A percentile compares a stretch with the other conserved stretches of the same genome.
These are phyloP conservation scores for Myathropa florea DNA, from an alignment of 2,888 invertebrate genomes.

Conservation along the genomic window DNA sequence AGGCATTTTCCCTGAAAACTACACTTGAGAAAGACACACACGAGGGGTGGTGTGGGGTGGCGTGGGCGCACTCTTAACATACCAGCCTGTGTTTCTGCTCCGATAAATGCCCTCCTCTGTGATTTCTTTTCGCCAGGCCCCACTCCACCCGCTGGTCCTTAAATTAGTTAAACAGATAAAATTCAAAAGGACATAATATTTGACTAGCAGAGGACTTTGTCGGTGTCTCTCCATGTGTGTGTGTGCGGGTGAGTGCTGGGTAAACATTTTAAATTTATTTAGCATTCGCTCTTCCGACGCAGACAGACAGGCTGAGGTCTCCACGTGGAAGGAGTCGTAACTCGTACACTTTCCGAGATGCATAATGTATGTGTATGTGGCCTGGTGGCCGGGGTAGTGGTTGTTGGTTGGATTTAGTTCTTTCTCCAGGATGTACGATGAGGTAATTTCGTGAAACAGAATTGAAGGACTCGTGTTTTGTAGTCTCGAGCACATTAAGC, in stretches of 20 bases:
- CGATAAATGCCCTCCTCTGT: neutral
- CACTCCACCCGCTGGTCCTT: conserved; percentile 49
- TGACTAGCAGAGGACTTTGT: conserved; percentile 44
- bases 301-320: neutral
- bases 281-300: conserved; percentile 41
- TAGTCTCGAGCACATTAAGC: conserved; percentile 45
- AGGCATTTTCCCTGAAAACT: neutral
- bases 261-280: conserved; percentile 68
- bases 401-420: conserved; percentile 1
- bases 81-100: conserved; percentile 14
- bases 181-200: conserved; percentile 67
- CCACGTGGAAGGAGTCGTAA: conserved; percentile 21
- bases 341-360: conserved; percentile 24
- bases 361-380: conserved; percentile 45
- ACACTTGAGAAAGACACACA: neutral
- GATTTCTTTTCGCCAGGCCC: neutral
- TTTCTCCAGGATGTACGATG: neutral
- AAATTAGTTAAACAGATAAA: conserved; percentile 66
- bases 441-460: conserved; percentile 57
- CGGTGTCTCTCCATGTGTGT: neutral
- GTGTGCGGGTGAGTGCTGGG: conserved; percentile 37
- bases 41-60: neutral
- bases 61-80: too few relatives aligned
- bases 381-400: neutral
- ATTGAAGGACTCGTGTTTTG: conserved; percentile 62